phyloP scores from a whole-genome alignment of 2,888 invertebrate species.

The Drosophila macrothrix region DNA sequence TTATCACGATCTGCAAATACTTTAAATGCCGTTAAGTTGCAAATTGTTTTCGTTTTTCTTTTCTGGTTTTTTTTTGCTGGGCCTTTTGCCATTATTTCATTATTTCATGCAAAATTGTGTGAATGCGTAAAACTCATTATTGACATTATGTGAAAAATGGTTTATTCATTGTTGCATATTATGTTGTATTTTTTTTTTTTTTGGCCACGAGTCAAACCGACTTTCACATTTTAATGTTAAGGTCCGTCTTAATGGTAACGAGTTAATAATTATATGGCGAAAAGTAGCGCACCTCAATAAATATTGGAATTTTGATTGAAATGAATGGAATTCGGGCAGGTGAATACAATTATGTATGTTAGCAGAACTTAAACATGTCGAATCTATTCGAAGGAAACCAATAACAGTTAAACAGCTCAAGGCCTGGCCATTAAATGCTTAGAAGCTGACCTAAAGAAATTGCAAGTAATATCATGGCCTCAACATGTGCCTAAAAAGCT shows the following conservation, averaged over 20 bases:
- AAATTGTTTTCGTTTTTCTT: constrained; percentile 39
- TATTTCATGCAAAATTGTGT: constrained; percentile 15
- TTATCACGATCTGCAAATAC: constrained; percentile 72
- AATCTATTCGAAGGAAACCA: constrained; percentile 43
- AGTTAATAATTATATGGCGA: constrained; percentile 43
- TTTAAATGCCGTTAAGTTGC: constrained; percentile 60
- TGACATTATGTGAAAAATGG: constrained; percentile 34
- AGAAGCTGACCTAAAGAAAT: constrained; percentile 45
- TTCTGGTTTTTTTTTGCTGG: not conserved
- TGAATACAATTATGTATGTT: not conserved
- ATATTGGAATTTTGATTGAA: constrained; percentile 16
- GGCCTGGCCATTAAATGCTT: constrained; percentile 24
- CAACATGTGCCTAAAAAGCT: constrained; percentile 35
- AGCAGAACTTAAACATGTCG: constrained; percentile 33
- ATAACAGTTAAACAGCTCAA: constrained; percentile 30
- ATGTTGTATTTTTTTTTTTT: constrained; percentile 5
- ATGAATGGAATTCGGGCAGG: not conserved
- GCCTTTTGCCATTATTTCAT: constrained; percentile 4
- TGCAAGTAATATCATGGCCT: constrained; percentile 74
- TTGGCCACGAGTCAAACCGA: constrained; percentile 54
- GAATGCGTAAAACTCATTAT: constrained; percentile 40
- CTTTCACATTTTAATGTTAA: constrained; percentile 67
- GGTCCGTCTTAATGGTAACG: constrained; percentile 41
- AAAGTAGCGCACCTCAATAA: constrained; percentile 5
- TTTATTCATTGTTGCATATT: constrained; percentile 6